Conservation (phyloP, 2,888 invertebrate genomes). For the Spatulosminthurus flaviceps region DNA sequence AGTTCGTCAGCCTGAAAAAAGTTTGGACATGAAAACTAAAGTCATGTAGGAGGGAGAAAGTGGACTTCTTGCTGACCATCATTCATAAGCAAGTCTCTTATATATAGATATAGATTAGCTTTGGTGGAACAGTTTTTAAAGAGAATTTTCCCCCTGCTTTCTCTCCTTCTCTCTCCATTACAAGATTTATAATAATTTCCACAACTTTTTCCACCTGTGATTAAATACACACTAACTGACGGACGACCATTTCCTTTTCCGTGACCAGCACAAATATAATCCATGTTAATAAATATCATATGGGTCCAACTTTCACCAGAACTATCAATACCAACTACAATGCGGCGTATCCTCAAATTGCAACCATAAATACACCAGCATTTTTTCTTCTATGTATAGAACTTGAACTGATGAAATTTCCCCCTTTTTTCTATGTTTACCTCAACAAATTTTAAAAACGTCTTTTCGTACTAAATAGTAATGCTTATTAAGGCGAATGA, state of each 20-base stretch:
- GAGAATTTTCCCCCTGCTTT: neutral
- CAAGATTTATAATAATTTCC: constrained; percentile 30
- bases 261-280: constrained; percentile 42
- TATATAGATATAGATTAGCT: too few species aligned
- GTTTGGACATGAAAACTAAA: constrained; percentile 39
- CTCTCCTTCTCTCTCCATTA: neutral
- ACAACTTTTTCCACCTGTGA: constrained; percentile 27
- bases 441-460: too few species aligned
- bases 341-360: too few species aligned
- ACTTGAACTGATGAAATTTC: too few species aligned
- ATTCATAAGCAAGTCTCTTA: neutral
- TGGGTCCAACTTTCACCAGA: constrained; percentile 16
- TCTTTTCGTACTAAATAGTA: too few species aligned
- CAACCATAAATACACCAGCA: too few species aligned
- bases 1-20: constrained; percentile 33
- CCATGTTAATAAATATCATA: constrained; percentile 26
- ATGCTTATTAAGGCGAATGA: too few species aligned
- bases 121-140: neutral
- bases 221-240: constrained; percentile 21
- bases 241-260: constrained; percentile 11
- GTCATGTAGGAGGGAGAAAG: constrained; percentile 24
- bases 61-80: neutral
- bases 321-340: too few species aligned
- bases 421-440: too few species aligned
- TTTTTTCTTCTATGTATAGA: too few species aligned